These are phyloP conservation scores for Diacarnus erythraeanus DNA, from an alignment of 37 sponge, comb jelly and placozoan species.

Conservation along the genomic window DNA sequence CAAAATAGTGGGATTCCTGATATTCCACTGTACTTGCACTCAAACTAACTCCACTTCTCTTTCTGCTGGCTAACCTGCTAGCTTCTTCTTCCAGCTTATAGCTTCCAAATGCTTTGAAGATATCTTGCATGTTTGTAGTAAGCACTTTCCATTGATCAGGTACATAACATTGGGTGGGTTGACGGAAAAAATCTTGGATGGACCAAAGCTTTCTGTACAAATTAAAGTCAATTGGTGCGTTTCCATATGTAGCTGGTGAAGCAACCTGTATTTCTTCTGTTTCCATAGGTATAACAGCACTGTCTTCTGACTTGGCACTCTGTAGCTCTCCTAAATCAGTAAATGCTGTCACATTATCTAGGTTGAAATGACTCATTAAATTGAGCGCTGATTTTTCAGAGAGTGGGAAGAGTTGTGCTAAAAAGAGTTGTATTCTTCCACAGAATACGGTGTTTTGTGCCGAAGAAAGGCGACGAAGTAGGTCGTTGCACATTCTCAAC, in stretches of 20 bases:
- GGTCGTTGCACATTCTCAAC: slow-evolving; percentile 93
- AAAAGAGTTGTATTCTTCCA: slow-evolving; percentile 95
- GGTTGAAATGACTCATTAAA: slow-evolving; percentile 97
- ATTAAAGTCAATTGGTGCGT: slow-evolving; percentile 68
- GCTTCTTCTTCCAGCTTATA: slow-evolving; percentile 70
- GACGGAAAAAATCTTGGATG: slow-evolving; percentile 91
- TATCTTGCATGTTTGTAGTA: slow-evolving; percentile 37
- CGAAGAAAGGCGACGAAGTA: slow-evolving; percentile 85
- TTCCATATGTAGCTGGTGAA: background rate
- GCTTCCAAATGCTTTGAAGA: slow-evolving; percentile 68
- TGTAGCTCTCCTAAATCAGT: slow-evolving; percentile 28
- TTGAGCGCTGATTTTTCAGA: slow-evolving; percentile 95
- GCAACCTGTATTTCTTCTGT: too few species aligned
- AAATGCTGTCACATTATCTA: slow-evolving; percentile 93
- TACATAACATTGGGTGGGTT: slow-evolving; percentile 80
- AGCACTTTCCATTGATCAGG: slow-evolving; percentile 77
- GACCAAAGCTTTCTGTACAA: slow-evolving; percentile 94
- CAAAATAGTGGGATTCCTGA: slow-evolving; percentile 83
- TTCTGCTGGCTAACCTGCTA: slow-evolving; percentile 10
- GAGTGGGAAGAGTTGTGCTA: slow-evolving; percentile 94
- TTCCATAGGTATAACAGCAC: slow-evolving; percentile 33
- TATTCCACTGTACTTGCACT: slow-evolving; percentile 23
- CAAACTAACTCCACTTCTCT: background rate
- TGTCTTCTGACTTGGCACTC: background rate
- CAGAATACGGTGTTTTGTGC: slow-evolving; percentile 97